Evolutionary conservation across 2,113 vertebrate genomes (phyloP), one percentile per base, ranked within the genome.

Genomic region (Garra rufa): DNA sequence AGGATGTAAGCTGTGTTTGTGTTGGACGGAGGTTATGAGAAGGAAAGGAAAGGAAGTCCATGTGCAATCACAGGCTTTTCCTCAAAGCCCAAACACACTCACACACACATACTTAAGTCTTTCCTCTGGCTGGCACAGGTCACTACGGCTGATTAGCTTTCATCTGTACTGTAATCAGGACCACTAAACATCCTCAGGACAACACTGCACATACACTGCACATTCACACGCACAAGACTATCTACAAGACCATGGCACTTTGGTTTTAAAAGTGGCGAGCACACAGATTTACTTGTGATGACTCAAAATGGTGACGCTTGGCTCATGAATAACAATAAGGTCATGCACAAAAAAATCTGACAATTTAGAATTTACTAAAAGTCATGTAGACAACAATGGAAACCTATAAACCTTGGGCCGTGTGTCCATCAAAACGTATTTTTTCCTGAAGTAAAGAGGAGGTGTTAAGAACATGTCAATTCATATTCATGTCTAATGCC

Each of bases 111-210:
- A 44, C 26, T 34, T 38, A 46, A 65, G 59, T 26, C 57, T 76
- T 63, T 83, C 26, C n/a, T 63, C 50, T 63, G 55, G 82, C 61
- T 84, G 76, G 82, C 69, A 83, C 24, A 87, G 34, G 55, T 71
- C n/a, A 26, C 15, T 30, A 41, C 14, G 26, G 52, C 43, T 82
- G 79, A 85, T 81, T 87, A 81, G 59, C 74, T 59, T 81, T 73
- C 34, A 84, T 76, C 46, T 30, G 28, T 21, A 52, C 30, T 14
- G 24, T 34, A 82, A 87, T 85, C 50, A 87, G 74, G 21, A 65
- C 46, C 14, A 69, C 50, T 34, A 85, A 82, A 82, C 43, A 87
- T 67, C 71, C 44, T 21, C 38, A 67, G 82, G 69, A 81, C 34
- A 50, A n/a, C 30, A 61, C 55, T 14, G 8, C 13, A 19, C 67